These are phyloP conservation scores for Morone saxatilis DNA, from an alignment of 2,113 vertebrate species.

Conservation along the genomic window DNA sequence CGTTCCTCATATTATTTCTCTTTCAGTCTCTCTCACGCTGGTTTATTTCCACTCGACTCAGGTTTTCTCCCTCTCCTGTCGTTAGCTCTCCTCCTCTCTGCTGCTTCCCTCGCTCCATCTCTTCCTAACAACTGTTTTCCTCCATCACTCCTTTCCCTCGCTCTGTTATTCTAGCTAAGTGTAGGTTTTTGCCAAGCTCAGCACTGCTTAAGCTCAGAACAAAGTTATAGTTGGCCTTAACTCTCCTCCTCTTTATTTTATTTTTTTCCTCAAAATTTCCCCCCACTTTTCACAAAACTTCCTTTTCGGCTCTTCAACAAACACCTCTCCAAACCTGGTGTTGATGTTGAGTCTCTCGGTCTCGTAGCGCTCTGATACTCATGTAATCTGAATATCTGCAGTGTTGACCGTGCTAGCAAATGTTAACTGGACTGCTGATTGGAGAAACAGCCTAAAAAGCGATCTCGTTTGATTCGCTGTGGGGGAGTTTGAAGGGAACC, in stretches of 20 bases:
- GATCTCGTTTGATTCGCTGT: slow-evolving; percentile 26
- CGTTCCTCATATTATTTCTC: slow-evolving; percentile 42
- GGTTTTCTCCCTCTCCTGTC: slow-evolving; percentile 45
- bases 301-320: slow-evolving; percentile 59
- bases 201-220: slow-evolving; percentile 71
- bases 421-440: slow-evolving; percentile 48
- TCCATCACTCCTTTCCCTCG: slow-evolving; percentile 56
- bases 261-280: slow-evolving; percentile 9
- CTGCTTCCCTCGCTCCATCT: slow-evolving; percentile 59
- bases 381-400: slow-evolving; percentile 60
- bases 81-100: slow-evolving; percentile 47
- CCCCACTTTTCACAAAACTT: slow-evolving; percentile 57
- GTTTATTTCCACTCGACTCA: slow-evolving; percentile 62
- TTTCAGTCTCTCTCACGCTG: slow-evolving; percentile 40
- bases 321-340: slow-evolving; percentile 31
- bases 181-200: slow-evolving; percentile 77
- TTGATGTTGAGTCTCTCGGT: slow-evolving; percentile 59
- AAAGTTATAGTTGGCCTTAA: slow-evolving; percentile 69
- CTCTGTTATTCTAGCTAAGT: slow-evolving; percentile 75
- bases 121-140: slow-evolving; percentile 72
- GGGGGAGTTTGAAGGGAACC: slow-evolving; percentile 12
- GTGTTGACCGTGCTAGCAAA: slow-evolving; percentile 66
- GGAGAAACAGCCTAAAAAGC: slow-evolving; percentile 34
- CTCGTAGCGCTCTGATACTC: slow-evolving; percentile 40
- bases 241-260: slow-evolving; percentile 14